Evolutionary conservation across 2,888 invertebrate genomes (phyloP).

Genomic region (Leptarthrus brevirostris): DNA sequence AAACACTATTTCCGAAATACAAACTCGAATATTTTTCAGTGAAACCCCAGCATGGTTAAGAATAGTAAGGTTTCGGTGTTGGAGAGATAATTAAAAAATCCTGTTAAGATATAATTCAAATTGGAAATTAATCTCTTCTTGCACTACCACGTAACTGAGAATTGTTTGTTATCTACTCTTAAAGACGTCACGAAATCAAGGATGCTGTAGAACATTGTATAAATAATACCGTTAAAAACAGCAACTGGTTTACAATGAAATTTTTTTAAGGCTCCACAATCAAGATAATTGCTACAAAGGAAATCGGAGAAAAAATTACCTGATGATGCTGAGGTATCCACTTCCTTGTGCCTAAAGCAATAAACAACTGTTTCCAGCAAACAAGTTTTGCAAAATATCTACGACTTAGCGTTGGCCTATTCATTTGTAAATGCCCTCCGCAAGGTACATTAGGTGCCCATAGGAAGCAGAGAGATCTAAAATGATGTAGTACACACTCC

Average conservation of each 20-base stretch:
- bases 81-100: too few relatives aligned
- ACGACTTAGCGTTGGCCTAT: conserved; percentile 28
- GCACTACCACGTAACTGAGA: too few relatives aligned
- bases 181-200: conserved; percentile 6
- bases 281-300: conserved; percentile 45
- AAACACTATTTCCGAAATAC: too few relatives aligned
- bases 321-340: conserved; percentile 47
- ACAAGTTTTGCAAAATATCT: conserved; percentile 51
- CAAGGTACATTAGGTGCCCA: conserved; percentile 33
- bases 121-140: too few relatives aligned
- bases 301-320: conserved; percentile 27
- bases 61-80: too few relatives aligned
- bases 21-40: too few relatives aligned
- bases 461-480: conserved; percentile 11
- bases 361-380: conserved; percentile 50
- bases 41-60: too few relatives aligned
- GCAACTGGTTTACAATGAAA: conserved; percentile 37
- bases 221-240: conserved; percentile 40
- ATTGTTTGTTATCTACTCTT: conserved; percentile 32
- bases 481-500: conserved; percentile 40
- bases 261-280: conserved; percentile 35
- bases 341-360: conserved; percentile 52
- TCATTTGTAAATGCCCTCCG: conserved; percentile 44
- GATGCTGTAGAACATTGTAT: conserved; percentile 31
- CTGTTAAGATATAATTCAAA: too few relatives aligned